Evolutionary conservation across 2,797 vertebrate genomes (phyloP).

Genomic region (Aphelocoma californica): DNA sequence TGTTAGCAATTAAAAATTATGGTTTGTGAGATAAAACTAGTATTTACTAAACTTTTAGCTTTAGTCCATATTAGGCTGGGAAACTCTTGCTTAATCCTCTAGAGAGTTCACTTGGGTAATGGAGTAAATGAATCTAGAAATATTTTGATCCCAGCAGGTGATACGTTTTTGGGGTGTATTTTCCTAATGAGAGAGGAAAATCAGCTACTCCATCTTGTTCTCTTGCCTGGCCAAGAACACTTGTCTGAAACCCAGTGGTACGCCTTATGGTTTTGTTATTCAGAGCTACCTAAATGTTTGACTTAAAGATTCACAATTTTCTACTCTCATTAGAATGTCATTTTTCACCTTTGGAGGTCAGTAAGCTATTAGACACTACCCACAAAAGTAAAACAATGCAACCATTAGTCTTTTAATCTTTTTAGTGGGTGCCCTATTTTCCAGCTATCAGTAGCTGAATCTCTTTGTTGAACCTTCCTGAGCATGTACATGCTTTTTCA

Average conservation of each 20-base stretch:
- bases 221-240: not conserved
- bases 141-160: constrained; percentile 51
- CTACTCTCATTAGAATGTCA: not conserved
- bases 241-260: not conserved
- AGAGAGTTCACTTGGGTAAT: constrained; percentile 62
- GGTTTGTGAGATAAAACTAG: constrained; percentile 64
- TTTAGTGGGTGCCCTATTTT: constrained; percentile 3
- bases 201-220: constrained; percentile 12
- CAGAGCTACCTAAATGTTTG: not conserved
- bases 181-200: constrained; percentile 37
- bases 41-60: constrained; percentile 61
- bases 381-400: not conserved
- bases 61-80: constrained; percentile 55
- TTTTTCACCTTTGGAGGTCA: constrained; percentile 39
- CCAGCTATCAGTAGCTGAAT: not conserved
- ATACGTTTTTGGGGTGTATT: constrained; percentile 19
- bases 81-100: constrained; percentile 71
- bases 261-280: not conserved
- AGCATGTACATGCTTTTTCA: not conserved
- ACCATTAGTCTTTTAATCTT: not conserved
- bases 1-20: constrained; percentile 72
- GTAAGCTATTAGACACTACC: constrained; percentile 1
- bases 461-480: not conserved
- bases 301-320: constrained; percentile 13
- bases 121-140: constrained; percentile 68